Percentiles rank a stretch among this genome's conserved stretches.
phyloP scores from a whole-genome alignment of 2,797 vertebrate species.

The Clangula hyemalis region DNA sequence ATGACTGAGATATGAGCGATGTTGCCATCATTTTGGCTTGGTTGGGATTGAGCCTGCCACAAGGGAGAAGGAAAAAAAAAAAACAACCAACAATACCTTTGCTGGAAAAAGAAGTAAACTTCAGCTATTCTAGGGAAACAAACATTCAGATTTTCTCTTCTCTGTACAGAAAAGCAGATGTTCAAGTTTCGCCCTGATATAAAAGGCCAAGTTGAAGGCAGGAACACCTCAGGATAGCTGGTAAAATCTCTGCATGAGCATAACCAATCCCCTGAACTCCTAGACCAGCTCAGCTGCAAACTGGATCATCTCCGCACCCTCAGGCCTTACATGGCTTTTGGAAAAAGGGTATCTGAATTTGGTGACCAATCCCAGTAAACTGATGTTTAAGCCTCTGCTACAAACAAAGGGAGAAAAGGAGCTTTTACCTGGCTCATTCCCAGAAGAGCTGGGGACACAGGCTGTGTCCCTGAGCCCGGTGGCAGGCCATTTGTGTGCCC shows the following conservation, averaged over 20 bases:
- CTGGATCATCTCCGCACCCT: not conserved
- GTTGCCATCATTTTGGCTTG: not conserved
- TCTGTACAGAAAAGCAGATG: not conserved
- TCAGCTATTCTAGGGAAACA: not conserved
- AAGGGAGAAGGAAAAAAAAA: not conserved
- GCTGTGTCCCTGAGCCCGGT: too few species aligned
- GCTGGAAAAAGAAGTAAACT: not conserved
- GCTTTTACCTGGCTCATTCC: not conserved
- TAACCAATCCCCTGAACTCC: not conserved
- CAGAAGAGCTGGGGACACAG: not conserved
- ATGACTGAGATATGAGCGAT: not conserved
- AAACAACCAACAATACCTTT: not conserved
- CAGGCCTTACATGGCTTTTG: not conserved
- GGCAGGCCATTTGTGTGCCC: not conserved
- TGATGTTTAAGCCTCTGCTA: not conserved
- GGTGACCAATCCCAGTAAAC: not conserved
- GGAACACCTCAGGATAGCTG: not conserved
- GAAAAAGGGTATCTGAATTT: not conserved
- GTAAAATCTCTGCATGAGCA: not conserved
- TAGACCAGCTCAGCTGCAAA: not conserved
- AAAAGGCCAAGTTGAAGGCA: not conserved
- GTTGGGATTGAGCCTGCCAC: not conserved
- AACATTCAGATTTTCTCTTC: not conserved
- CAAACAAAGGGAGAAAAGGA: not conserved
- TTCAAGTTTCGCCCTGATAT: not conserved